A percentile compares a stretch with the other conserved stretches of the same genome.
phyloP scores from a whole-genome alignment of 2,888 invertebrate genomes.

The Argynnis bischoffii region DNA sequence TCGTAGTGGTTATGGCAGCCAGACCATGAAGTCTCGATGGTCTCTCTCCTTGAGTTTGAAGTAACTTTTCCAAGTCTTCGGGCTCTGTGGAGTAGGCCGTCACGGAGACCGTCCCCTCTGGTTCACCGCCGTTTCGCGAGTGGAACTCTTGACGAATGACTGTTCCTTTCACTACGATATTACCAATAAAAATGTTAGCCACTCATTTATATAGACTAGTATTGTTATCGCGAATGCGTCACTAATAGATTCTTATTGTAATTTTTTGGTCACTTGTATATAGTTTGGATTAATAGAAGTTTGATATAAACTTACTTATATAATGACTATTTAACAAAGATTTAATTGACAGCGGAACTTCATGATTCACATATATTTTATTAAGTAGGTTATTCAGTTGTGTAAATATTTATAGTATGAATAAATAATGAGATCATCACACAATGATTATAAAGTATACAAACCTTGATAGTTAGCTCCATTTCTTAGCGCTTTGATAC shows the following conservation, averaged over 20 bases:
- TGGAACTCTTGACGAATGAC: conserved; percentile 86
- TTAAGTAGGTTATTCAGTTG: conserved; percentile 22
- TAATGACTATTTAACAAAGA: conserved; percentile 1
- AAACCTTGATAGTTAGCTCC: conserved; percentile 86
- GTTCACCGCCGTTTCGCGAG: conserved; percentile 86
- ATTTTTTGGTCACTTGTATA: conserved; percentile 4
- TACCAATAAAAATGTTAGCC: conserved; percentile 40
- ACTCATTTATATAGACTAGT: conserved; percentile 41
- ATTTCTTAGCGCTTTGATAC: conserved; percentile 86
- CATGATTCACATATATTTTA: background rate
- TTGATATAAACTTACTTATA: background rate
- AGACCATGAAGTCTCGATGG: conserved; percentile 72
- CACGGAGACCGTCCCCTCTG: conserved; percentile 86
- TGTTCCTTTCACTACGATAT: conserved; percentile 85
- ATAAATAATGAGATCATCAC: conserved; percentile 18
- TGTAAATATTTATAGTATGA: conserved; percentile 31
- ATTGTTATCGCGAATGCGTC: conserved; percentile 38
- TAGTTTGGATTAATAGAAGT: background rate
- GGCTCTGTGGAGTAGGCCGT: conserved; percentile 87
- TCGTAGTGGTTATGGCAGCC: conserved; percentile 75
- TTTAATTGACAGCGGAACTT: background rate
- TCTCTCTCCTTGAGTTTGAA: conserved; percentile 63
- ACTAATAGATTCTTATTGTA: conserved; percentile 7
- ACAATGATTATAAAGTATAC: conserved; percentile 20
- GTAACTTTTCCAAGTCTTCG: conserved; percentile 73